Conservation (phyloP, 2,113 vertebrate genomes). For the Platysteira castanea region DNA sequence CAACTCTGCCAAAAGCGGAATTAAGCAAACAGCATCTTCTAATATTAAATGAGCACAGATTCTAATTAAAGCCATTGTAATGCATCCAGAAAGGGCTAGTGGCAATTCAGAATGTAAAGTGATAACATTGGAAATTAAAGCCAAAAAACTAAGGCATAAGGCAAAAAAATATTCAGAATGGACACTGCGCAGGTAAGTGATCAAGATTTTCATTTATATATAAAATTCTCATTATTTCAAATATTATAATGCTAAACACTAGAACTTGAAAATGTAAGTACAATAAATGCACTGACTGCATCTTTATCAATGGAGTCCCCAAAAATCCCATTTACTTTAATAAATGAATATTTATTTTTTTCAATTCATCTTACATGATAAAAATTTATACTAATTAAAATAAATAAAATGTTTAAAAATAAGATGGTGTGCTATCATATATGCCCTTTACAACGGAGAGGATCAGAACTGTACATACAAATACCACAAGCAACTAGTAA, state of each 20-base stretch:
- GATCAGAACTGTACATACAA: slow-evolving; percentile 56
- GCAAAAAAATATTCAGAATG: neutral
- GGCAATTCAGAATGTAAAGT: neutral
- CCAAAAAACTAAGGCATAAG: slow-evolving; percentile 35
- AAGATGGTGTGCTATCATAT: slow-evolving; percentile 58
- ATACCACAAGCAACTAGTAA: slow-evolving; percentile 42
- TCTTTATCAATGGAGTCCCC: slow-evolving; percentile 46
- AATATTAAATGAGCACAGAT: neutral
- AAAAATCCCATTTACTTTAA: slow-evolving; percentile 57
- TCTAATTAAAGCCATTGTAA: neutral
- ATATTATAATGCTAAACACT: slow-evolving; percentile 50
- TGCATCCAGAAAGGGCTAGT: neutral
- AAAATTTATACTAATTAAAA: slow-evolving; percentile 68
- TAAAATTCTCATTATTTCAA: slow-evolving; percentile 59
- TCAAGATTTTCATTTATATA: slow-evolving; percentile 38
- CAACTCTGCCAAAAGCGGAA: neutral
- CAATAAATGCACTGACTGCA: slow-evolving; percentile 52
- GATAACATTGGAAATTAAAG: neutral
- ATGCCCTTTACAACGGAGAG: slow-evolving; percentile 59
- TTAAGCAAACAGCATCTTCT: neutral
- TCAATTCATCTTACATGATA: slow-evolving; percentile 53
- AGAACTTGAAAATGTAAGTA: slow-evolving; percentile 45
- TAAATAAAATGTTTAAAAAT: slow-evolving; percentile 74
- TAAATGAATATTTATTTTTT: slow-evolving; percentile 52
- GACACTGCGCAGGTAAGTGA: slow-evolving; percentile 8